Evolutionary conservation across 2,797 vertebrate genomes (phyloP), one percentile per base, ranked within the genome.

Genomic region (Epinephelus awoara): DNA sequence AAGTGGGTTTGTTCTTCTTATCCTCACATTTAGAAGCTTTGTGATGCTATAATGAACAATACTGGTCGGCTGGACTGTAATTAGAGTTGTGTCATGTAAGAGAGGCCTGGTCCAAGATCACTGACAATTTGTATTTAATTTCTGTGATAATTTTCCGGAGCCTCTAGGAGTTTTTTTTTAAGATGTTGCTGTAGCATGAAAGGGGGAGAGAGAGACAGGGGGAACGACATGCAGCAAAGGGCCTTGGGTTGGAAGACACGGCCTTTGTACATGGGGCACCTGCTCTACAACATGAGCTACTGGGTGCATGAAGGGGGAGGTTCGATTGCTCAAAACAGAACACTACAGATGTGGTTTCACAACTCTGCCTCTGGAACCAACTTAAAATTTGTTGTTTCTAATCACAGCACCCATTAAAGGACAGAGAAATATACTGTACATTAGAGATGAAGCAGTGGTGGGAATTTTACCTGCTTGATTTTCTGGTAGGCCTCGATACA

Each of bases 401-500:
- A 46, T 29, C 0, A 0, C 17, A 40, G 21, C 3, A 29, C 13
- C 1, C 6, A 27, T 12, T 40, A 2, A 21, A 58, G 42, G 23
- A 46, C 18, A 38, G 21, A 54, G 9, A 29, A 40, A 50, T 10
- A 34, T 34, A 34, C 1, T 34, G 34, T 34, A 34, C 8, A 34
- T 54, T 1, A n/a, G 21, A 14, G 6, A 66, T 3, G 1, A 46
- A 40, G 12, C 4, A 42, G 23, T 52, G n/a, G 15, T 3, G 25
- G 10, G n/a, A 61, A 56, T 1, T 74, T 54, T 89, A 98, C 98
- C 96, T 98, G 96, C 38, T 96, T 87, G 12, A 96, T 96, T 92
- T 97, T 95, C 92, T 99, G 97, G 92, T 97, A 96, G 25, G 98
- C 98, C 78, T 99, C 98, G 17, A 99, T 96, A 68, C 96, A 96